Conservation (phyloP, 2,113 vertebrate genomes). For the Polypterus bichir region DNA sequence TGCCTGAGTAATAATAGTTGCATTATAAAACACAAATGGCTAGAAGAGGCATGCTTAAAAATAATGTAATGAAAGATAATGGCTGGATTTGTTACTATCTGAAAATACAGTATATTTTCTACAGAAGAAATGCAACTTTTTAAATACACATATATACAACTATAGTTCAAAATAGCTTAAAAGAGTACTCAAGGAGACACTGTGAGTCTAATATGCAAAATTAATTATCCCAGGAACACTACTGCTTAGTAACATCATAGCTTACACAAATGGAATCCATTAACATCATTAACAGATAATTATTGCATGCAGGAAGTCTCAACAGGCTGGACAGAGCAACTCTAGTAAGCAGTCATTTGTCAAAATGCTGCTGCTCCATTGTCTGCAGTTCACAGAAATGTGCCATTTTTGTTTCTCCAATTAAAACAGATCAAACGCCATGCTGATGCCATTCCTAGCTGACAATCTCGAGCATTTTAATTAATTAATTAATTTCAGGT, state of each 20-base stretch:
- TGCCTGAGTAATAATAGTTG: no score
- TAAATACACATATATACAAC: no score
- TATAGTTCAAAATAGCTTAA: no score
- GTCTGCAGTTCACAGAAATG: constrained; percentile 21
- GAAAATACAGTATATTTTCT: no score
- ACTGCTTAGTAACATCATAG: constrained; percentile 8
- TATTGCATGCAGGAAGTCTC: constrained; percentile 10
- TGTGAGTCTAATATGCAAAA: not conserved
- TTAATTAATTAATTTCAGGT: constrained; percentile 54
- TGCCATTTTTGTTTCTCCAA: constrained; percentile 45
- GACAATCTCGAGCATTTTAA: constrained; percentile 37
- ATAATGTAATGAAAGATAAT: no score
- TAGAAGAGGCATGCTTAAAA: no score
- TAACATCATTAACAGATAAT: constrained; percentile 18
- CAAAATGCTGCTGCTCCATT: constrained; percentile 14
- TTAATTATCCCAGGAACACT: constrained; percentile 15
- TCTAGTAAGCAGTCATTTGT: constrained; percentile 33
- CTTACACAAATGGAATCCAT: constrained; percentile 17
- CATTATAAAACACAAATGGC: no score
- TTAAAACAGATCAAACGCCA: constrained; percentile 44
- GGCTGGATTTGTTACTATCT: no score
- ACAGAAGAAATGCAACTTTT: no score
- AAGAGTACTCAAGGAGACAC: no score
- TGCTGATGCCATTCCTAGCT: constrained; percentile 32
- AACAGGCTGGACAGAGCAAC: constrained; percentile 7